A percentile compares a stretch with the other conserved stretches of the same genome.
Conservation (phyloP, 2,113 vertebrate species). For the Prionailurus bengalensis region DNA sequence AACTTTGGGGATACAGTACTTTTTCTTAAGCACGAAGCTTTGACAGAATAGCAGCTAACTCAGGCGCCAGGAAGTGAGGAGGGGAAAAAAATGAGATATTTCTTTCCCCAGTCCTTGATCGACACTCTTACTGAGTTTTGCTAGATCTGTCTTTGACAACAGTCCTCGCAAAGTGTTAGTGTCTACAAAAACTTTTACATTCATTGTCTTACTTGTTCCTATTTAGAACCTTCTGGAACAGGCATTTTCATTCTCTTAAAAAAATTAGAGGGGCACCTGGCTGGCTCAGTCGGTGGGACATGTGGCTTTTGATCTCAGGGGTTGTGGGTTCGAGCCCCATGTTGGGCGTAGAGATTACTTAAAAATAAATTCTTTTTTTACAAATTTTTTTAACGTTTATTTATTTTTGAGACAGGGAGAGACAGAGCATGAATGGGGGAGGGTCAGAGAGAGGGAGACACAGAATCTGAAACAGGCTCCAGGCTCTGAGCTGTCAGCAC, state of each 20-base stretch:
- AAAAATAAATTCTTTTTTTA: background rate
- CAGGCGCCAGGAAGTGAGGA: background rate
- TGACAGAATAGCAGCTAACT: background rate
- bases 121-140: background rate
- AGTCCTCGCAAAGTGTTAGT: background rate
- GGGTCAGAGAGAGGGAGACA: too few species aligned
- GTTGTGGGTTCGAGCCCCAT: background rate
- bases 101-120: background rate
- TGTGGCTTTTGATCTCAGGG: background rate
- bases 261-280: background rate
- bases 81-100: background rate
- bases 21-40: background rate
- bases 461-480: too few species aligned
- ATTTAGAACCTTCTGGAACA: background rate
- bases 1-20: background rate
- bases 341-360: background rate
- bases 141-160: background rate
- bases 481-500: too few species aligned
- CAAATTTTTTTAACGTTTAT: too few species aligned
- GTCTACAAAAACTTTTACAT: background rate
- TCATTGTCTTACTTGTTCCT: background rate
- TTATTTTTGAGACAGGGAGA: too few species aligned
- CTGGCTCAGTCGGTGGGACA: background rate
- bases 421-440: too few species aligned
- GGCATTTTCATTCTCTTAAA: background rate